Conservation (phyloP, 2,113 vertebrate genomes). For the Ptilonorhynchus violaceus region DNA sequence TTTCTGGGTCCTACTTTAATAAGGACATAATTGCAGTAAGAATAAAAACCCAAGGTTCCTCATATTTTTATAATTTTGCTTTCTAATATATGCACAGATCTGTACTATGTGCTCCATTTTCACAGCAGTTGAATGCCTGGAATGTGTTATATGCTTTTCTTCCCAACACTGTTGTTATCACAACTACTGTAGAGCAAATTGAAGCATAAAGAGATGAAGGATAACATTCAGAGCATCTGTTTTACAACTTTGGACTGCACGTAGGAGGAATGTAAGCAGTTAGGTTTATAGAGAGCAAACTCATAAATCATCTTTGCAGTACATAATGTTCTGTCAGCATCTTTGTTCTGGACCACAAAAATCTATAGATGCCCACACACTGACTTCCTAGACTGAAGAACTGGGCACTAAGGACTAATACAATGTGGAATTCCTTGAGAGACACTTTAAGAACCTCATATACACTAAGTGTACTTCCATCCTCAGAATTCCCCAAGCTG, state of each 20-base stretch:
- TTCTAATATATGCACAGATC: not conserved
- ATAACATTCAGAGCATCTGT: not conserved
- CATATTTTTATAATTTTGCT: not conserved
- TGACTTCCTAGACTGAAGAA: not conserved
- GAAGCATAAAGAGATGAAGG: not conserved
- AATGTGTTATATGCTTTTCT: not conserved
- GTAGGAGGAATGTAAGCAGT: not conserved
- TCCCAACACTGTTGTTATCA: not conserved
- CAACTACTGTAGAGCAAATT: not conserved
- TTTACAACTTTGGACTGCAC: not conserved
- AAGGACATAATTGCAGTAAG: not conserved
- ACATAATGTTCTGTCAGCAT: not conserved
- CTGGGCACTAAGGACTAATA: not conserved
- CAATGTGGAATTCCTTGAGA: not conserved
- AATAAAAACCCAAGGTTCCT: not conserved
- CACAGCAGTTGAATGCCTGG: not conserved
- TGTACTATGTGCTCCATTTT: not conserved
- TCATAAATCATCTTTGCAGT: not conserved
- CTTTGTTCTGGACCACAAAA: not conserved
- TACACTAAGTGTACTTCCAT: not conserved
- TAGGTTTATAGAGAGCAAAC: not conserved
- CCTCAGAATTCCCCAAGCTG: not conserved
- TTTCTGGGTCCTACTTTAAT: not conserved
- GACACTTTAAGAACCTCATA: not conserved
- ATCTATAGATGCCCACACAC: not conserved